Evolutionary conservation across 1,140 invertebrate genomes (phyloP).

Genomic region (Macrosteles quadrilineatus): DNA sequence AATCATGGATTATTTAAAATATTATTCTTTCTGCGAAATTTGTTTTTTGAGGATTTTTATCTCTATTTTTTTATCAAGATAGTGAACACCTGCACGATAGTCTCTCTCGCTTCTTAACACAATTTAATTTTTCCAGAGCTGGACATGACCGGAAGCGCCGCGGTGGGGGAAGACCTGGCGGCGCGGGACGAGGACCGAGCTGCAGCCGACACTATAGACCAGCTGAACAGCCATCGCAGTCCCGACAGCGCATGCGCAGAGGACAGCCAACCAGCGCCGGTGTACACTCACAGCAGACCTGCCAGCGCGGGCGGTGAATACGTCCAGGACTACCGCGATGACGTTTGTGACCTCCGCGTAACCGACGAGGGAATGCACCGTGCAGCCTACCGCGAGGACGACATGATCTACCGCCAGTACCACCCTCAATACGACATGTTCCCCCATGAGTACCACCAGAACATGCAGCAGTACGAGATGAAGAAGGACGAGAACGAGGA

Average conservation of each 20-base stretch:
- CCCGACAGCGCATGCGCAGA: slow-evolving; percentile 5
- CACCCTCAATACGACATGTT: slow-evolving; percentile 26
- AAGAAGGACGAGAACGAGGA: slow-evolving; percentile 5
- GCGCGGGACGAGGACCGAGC: slow-evolving; percentile 34
- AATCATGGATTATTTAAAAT: too few relatives aligned
- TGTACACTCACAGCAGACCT: background rate
- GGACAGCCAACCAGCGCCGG: slow-evolving; percentile 3
- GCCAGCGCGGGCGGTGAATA: background rate
- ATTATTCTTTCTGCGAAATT: too few relatives aligned
- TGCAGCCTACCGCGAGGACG: background rate
- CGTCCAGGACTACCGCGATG: background rate
- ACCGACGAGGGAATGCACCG: background rate
- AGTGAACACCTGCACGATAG: too few relatives aligned
- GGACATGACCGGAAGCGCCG: background rate
- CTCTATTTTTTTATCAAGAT: too few relatives aligned
- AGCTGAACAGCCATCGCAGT: slow-evolving; percentile 31
- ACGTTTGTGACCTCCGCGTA: slow-evolving; percentile 6
- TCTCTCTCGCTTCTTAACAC: too few relatives aligned
- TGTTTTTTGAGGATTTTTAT: too few relatives aligned
- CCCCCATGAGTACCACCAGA: slow-evolving; percentile 11
- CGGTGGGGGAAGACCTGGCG: slow-evolving; percentile 25
- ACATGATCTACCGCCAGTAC: slow-evolving; percentile 31
- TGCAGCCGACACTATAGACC: slow-evolving; percentile 35
- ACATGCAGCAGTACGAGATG: slow-evolving; percentile 2
- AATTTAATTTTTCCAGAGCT: background rate